A percentile compares a stretch with the other conserved stretches of the same genome.
phyloP scores from a whole-genome alignment of 2,113 vertebrate genomes.

The Megaceryle maxima region DNA sequence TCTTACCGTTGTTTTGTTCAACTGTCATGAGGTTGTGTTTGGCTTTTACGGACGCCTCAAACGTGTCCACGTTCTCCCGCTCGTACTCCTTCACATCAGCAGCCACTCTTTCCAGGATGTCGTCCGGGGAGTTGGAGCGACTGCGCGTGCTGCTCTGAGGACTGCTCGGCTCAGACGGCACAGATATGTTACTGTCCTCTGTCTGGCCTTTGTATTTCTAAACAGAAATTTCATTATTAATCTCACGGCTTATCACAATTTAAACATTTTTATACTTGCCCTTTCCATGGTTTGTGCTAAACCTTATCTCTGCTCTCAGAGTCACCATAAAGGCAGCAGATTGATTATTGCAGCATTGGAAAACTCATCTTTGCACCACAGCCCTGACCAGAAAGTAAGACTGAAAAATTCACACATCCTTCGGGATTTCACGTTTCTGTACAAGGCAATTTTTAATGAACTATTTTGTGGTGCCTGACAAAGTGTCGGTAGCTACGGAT shows the following conservation, averaged over 20 bases:
- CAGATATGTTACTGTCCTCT: constrained; percentile 91
- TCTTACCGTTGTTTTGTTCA: constrained; percentile 92
- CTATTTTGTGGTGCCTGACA: not conserved
- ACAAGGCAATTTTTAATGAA: not conserved
- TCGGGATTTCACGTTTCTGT: not conserved
- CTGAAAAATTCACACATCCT: not conserved
- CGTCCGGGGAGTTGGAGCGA: constrained; percentile 93
- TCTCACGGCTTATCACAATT: not conserved
- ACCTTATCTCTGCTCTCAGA: not conserved
- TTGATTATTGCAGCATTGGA: not conserved
- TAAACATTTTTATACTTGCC: not conserved
- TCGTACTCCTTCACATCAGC: constrained; percentile 98
- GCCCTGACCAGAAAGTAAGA: not conserved
- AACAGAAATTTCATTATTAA: not conserved
- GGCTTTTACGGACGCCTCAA: constrained; percentile 95
- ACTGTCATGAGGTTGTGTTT: constrained; percentile 96
- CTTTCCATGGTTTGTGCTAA: not conserved
- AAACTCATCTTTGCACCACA: not conserved
- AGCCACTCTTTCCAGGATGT: constrained; percentile 93
- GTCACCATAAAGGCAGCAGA: not conserved
- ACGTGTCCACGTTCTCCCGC: constrained; percentile 93
- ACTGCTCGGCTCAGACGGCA: constrained; percentile 92
- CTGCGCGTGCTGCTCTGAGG: constrained; percentile 93
- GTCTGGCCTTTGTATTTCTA: constrained; percentile 92
- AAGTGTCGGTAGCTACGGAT: not conserved